Base-by-base conservation (phyloP, 2,888 invertebrate genomes). In the Rhodophaea formosa region DNA sequence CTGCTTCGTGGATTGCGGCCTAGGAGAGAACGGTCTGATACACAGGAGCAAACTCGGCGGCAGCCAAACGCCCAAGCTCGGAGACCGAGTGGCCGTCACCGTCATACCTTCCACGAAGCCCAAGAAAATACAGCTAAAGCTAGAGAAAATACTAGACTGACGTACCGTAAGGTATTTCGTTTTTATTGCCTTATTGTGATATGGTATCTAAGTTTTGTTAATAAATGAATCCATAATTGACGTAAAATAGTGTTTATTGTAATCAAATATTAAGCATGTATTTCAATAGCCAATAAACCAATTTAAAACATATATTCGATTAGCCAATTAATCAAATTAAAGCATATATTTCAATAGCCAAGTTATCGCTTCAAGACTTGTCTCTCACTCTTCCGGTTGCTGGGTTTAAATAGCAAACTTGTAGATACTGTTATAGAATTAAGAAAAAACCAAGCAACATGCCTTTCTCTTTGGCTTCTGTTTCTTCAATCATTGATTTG, bases 1-100 rank as follows among this genome's bases (percentile, higher is more conserved):
- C 0, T 95, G 96, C 55, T 98, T 98, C 84, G 96, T 98, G 0
- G 98, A 98, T 77, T 93, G 96, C 65, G 97, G 97, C 0, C 94
- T 96, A 0, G 94, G 94, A 17, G 92, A 82, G 53, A 92, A 94
- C 75, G 96, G 95, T 0, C 87, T 97, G 8, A 93, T 97, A 63
- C 96, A 95, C 68, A 84, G 78, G 0, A 95, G 92, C 65, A 91
- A 93, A 53, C 84, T 94, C 75, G 89, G 90, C 7, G 92, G 92
- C 7, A 77, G 81, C 54, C 74, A 83, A 32, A 87, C 83, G 0
- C 88, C 95, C 0, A 93, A 92, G 68, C 83, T 96, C 14, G 96
- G 96, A 0, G 94, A 96, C 75, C 89, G 93, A 43, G 93, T 96
- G 0, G 92, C 94, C 47, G 95, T 95, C 1, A 93, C 92, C 23